Percentiles rank a stretch among this genome's conserved stretches.
phyloP scores from a whole-genome alignment of 2,888 invertebrate species.

The Kryphioiulus occultus region DNA sequence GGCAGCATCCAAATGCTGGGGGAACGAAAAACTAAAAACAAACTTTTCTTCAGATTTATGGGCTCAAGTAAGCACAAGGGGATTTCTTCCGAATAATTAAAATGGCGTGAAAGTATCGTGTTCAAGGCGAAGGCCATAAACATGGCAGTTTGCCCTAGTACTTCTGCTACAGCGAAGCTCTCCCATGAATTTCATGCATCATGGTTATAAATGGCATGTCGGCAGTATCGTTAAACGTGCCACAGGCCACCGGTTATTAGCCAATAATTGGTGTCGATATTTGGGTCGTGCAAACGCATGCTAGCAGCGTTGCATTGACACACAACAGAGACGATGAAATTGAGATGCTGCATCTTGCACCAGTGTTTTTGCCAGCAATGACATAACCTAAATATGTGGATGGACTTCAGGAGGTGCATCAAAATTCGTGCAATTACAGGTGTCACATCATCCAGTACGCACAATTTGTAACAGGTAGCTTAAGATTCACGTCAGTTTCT shows the following conservation, averaged over 20 bases:
- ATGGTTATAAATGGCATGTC: not conserved
- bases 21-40: not conserved
- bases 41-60: not conserved
- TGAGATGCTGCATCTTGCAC: not conserved
- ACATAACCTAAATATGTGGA: not conserved
- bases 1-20: too few relatives aligned
- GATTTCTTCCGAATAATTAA: not conserved
- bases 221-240: not conserved
- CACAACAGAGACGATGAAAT: not conserved
- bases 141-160: too few relatives aligned
- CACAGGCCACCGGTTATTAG: slow-evolving; percentile 15
- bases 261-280: slow-evolving; percentile 26
- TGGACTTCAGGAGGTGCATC: not conserved
- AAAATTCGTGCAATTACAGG: slow-evolving; percentile 11
- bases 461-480: not conserved
- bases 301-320: not conserved
- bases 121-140: not conserved
- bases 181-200: not conserved
- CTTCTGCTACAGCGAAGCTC: too few relatives aligned
- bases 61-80: not conserved
- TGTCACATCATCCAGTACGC: not conserved
- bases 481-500: not conserved
- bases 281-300: not conserved
- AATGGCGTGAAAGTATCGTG: not conserved
- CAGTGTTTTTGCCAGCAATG: not conserved